Conservation (phyloP, 64 coral and sea anemone species). For the Trachythela sp. region DNA sequence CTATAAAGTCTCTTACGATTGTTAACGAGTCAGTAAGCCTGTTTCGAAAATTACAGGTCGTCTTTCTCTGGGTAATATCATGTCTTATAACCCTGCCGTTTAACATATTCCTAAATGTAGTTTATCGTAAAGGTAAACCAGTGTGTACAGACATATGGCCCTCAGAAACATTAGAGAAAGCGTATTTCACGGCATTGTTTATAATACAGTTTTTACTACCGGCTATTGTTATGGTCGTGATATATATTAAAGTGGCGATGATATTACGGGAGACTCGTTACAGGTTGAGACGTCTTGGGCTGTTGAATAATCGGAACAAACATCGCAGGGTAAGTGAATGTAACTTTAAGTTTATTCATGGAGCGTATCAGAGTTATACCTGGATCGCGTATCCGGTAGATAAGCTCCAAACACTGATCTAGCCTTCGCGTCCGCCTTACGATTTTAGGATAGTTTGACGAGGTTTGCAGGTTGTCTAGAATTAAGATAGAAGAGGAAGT, state of each 20-base stretch:
- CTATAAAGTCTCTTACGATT: not conserved
- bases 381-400: too few species aligned
- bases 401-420: too few species aligned
- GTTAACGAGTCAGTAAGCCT: slow-evolving; percentile 15
- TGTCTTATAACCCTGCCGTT: slow-evolving; percentile 60
- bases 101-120: slow-evolving; percentile 53
- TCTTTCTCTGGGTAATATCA: slow-evolving; percentile 56
- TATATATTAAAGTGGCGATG: slow-evolving; percentile 53
- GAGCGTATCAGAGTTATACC: too few species aligned
- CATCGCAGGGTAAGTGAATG: not conserved
- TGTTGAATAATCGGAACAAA: not conserved
- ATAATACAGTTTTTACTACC: slow-evolving; percentile 70
- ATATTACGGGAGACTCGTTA: slow-evolving; percentile 27
- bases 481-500: too few species aligned
- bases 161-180: slow-evolving; percentile 56
- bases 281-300: slow-evolving; percentile 7
- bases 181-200: slow-evolving; percentile 61
- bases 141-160: slow-evolving; percentile 81
- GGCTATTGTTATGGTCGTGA: slow-evolving; percentile 52
- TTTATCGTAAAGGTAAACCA: slow-evolving; percentile 23
- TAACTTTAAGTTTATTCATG: not conserved
- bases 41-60: slow-evolving; percentile 43
- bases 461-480: too few species aligned
- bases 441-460: too few species aligned
- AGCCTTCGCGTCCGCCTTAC: too few species aligned